Base-by-base conservation (phyloP, 2,797 vertebrate species). In the Lacerta viridis region DNA sequence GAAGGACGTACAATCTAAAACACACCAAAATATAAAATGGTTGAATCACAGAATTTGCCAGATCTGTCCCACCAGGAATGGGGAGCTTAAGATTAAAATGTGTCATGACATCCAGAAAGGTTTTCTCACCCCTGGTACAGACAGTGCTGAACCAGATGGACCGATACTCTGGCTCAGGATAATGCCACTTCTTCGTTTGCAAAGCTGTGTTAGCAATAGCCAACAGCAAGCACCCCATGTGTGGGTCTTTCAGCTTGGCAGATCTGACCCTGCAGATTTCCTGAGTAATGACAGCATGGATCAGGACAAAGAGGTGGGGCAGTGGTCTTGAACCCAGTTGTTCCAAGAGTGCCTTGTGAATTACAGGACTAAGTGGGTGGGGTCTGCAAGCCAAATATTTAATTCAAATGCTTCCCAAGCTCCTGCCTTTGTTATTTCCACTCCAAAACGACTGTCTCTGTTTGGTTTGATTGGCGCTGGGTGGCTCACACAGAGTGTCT, bases 321-420 rank as follows among this genome's bases (percentile, higher is more conserved):
- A 9, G 50, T 27, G 9, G 11, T 68, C 36, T 76, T 66, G 20
- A 23, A 66, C 61, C 0, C 29, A 69, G 20, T 64, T 68, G 50
- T 88, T 92, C 66, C 86, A 84, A 91, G 92, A 92, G 80, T 89
- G 82, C 88, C 88, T 93, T 92, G 71, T 25, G 90, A 84, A 83
- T 92, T 95, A 91, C 92, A 93, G 91, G 92, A 89, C 84, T 68
- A 89, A 36, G 6, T 46, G 41, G 71, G 59, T 59, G 92, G 88
- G 86, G 89, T 92, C 91, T 92, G 83, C 89, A 92, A 92, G 88
- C 93, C 89, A 91, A 95, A 94, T 94, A 92, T 95, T 95, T 93
- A 92, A 87, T 43, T 89, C 9, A 1, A 92, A 92, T 88, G 92
- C 83, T 92, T 92, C 87, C 91, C 9, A 10, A 93, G 85, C 72